phyloP scores from a whole-genome alignment of 1,140 invertebrate genomes.

The Colletes latitarsis region DNA sequence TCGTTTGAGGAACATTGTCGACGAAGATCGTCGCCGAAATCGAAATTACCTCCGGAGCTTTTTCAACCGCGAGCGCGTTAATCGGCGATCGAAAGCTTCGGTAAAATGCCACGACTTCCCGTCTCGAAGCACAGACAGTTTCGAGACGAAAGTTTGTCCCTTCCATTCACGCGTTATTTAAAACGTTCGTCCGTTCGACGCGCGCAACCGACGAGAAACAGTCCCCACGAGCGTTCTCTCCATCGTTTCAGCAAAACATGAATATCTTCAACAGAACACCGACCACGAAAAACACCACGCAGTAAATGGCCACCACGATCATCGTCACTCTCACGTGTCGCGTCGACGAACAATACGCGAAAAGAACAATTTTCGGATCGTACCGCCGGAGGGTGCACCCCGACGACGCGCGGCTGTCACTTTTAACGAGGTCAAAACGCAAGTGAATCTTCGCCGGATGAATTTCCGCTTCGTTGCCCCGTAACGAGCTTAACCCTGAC shows the following conservation, averaged over 20 bases:
- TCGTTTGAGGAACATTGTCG: neutral
- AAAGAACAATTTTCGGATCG: constrained; percentile 7
- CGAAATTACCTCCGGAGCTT: neutral
- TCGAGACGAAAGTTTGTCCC: neutral
- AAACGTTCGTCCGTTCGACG: neutral
- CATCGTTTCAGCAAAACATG: constrained; percentile 68
- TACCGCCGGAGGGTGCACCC: too few relatives aligned
- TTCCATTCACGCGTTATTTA: neutral
- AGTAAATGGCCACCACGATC: constrained; percentile 79
- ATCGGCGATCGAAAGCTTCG: too few relatives aligned
- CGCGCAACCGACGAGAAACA: neutral
- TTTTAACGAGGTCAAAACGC: constrained; percentile 39
- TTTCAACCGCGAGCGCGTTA: neutral
- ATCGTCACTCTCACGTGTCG: constrained; percentile 56
- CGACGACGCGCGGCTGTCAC: constrained; percentile 11
- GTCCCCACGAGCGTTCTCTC: neutral
- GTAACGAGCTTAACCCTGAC: constrained; percentile 78
- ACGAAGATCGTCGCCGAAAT: neutral
- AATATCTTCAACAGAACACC: constrained; percentile 77
- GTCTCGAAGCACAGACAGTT: too few relatives aligned
- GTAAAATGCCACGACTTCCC: too few relatives aligned
- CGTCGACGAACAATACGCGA: neutral
- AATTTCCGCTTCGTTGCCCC: constrained; percentile 60
- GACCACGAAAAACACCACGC: constrained; percentile 76
- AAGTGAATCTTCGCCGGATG: constrained; percentile 47